A percentile compares a stretch with the other conserved stretches of the same genome.
These are phyloP conservation scores for Sebastes baramenuke DNA, from an alignment of 2,797 vertebrate genomes.

Conservation along the genomic window DNA sequence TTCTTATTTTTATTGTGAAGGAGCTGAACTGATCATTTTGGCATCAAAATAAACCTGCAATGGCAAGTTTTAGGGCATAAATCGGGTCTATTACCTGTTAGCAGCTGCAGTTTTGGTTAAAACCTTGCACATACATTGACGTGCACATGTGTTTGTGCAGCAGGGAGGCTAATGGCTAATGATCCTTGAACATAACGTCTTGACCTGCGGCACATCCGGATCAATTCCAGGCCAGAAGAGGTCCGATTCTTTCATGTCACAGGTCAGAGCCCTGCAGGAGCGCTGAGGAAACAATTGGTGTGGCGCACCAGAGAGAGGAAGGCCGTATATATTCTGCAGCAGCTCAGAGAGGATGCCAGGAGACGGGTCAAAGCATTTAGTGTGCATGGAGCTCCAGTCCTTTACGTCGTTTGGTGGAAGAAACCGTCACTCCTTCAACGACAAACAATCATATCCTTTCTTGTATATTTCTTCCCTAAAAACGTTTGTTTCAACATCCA, in stretches of 20 bases:
- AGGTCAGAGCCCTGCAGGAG: slow-evolving; percentile 49
- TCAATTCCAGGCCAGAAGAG: slow-evolving; percentile 18
- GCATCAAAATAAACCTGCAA: background rate
- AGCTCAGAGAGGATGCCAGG: slow-evolving; percentile 21
- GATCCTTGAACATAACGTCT: slow-evolving; percentile 4
- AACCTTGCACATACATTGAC: background rate
- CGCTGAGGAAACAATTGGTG: slow-evolving; percentile 41
- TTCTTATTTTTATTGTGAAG: background rate
- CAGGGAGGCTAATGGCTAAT: slow-evolving; percentile 22
- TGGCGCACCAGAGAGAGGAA: slow-evolving; percentile 5
- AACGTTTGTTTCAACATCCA: background rate
- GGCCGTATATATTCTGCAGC: slow-evolving; percentile 15
- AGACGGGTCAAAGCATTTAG: slow-evolving; percentile 5
- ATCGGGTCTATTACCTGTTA: background rate
- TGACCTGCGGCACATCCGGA: slow-evolving; percentile 35
- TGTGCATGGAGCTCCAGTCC: background rate
- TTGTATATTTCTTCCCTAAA: too few relatives aligned
- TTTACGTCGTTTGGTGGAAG: background rate
- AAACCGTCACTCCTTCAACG: background rate
- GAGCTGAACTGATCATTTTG: background rate
- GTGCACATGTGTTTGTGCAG: background rate
- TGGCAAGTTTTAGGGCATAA: background rate
- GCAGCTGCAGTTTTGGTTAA: background rate
- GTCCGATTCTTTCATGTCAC: slow-evolving; percentile 36
- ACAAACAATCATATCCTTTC: background rate